Evolutionary conservation across 1,140 invertebrate species (phyloP), one percentile per base, ranked within the genome.

Genomic region (Papilio dardanus): DNA sequence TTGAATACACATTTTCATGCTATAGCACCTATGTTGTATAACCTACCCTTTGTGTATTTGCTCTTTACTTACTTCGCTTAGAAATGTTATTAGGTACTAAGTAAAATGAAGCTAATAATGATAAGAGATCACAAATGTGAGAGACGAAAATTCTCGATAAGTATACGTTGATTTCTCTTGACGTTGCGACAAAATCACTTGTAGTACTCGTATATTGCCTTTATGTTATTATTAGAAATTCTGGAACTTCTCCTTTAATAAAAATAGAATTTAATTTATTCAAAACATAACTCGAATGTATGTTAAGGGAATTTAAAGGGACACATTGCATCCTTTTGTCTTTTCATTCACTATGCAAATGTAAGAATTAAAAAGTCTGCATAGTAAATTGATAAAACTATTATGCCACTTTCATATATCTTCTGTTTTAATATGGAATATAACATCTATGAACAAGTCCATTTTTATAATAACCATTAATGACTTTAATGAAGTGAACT

Each of bases 181-280:
- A 58, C 24, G 54, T 30, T 5, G 54, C 30, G 54, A 30, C 3
- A 62, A 62, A 28, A 12, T 37, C 35, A 37, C 35, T 12, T 12
- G 35, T 37, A 8, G 19, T 21, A 50, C n/a, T n/a, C n/a, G n/a
- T 19, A n/a, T 50, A 14, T 62, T 24, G 4, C 10, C 10, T 28
- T 12, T 62, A 28, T 28, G 54, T 62, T 5, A 62, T 50, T 19
- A 3, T 62, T 14, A 24, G 30, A 12, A 62, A 21, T 28, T 3
- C 24, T 30, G 8, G 30, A 10, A 30, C 24, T 1, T 62, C 14
- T 62, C 10, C 3, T 14, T 24, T 62, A 5, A 62, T 19, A 28
- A 28, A 62, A 62, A 30, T 62, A 62, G 3, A 30, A 62, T 62
- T 62, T 28, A 28, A 62, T 28, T 62, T 62, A 62, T 62, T 62